phyloP scores from a whole-genome alignment of 2,113 vertebrate species.

The Dasyurus viverrinus region DNA sequence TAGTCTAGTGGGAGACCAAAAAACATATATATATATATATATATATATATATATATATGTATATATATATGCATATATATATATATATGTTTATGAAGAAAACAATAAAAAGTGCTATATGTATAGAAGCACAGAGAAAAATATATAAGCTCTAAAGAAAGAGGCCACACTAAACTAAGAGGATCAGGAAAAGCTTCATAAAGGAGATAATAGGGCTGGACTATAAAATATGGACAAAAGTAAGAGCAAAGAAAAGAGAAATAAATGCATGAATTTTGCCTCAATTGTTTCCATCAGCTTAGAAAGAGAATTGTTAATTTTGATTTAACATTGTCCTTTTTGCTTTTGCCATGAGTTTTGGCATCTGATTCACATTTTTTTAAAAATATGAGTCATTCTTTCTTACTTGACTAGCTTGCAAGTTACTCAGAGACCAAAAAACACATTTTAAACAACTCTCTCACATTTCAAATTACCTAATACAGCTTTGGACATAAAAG shows the following conservation, averaged over 20 bases:
- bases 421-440: conserved; percentile 3
- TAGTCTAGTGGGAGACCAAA: background rate
- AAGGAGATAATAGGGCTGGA: background rate
- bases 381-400: background rate
- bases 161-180: background rate
- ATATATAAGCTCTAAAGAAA: background rate
- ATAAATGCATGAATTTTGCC: background rate
- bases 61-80: no score
- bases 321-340: background rate
- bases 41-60: no score
- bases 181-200: background rate
- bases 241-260: background rate
- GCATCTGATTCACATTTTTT: background rate
- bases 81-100: no score
- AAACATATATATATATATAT: background rate
- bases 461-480: background rate
- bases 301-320: background rate
- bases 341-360: background rate
- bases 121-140: background rate
- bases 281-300: background rate
- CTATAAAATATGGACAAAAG: background rate
- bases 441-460: background rate
- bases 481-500: conserved; percentile 1
- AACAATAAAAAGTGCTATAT: background rate
- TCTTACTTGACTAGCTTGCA: background rate